Evolutionary conservation across 2,888 invertebrate species (phyloP).

Genomic region (Sussaba pulchella): DNA sequence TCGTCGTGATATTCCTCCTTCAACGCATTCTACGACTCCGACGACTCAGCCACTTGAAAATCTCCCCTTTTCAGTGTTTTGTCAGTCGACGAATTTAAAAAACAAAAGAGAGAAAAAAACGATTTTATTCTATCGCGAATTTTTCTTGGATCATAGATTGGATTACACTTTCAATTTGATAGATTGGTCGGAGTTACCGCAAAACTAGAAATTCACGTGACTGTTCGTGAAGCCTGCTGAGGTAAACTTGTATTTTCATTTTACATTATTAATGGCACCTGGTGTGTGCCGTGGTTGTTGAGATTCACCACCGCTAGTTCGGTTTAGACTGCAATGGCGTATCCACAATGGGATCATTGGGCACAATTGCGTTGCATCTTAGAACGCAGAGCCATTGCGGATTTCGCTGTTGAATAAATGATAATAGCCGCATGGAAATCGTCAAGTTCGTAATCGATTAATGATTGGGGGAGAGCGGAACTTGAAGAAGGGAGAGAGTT

Average conservation of each 20-base stretch:
- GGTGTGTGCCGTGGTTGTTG: too few species aligned
- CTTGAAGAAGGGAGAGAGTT: too few species aligned
- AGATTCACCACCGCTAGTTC: too few species aligned
- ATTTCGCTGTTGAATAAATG: constrained; percentile 54
- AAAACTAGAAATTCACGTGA: too few species aligned
- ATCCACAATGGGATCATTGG: not conserved
- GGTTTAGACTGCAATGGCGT: not conserved
- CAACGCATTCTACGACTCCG: constrained; percentile 10
- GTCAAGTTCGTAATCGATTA: constrained; percentile 50
- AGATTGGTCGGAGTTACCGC: too few species aligned
- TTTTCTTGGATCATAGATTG: too few species aligned
- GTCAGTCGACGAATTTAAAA: not conserved
- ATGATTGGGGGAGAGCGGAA: not conserved
- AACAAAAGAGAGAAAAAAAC: too few species aligned
- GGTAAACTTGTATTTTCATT: too few species aligned
- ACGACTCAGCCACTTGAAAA: constrained; percentile 9
- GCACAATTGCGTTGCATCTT: not conserved
- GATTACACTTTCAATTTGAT: too few species aligned
- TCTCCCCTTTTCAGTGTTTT: not conserved
- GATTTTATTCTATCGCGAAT: not conserved
- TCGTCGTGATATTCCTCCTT: constrained; percentile 38
- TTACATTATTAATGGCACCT: too few species aligned
- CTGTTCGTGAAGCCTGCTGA: too few species aligned
- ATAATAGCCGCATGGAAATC: constrained; percentile 34
- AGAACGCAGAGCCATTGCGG: not conserved